These are phyloP conservation scores for Phoxinus dragarum DNA, from an alignment of 2,797 vertebrate genomes.

Conservation along the genomic window DNA sequence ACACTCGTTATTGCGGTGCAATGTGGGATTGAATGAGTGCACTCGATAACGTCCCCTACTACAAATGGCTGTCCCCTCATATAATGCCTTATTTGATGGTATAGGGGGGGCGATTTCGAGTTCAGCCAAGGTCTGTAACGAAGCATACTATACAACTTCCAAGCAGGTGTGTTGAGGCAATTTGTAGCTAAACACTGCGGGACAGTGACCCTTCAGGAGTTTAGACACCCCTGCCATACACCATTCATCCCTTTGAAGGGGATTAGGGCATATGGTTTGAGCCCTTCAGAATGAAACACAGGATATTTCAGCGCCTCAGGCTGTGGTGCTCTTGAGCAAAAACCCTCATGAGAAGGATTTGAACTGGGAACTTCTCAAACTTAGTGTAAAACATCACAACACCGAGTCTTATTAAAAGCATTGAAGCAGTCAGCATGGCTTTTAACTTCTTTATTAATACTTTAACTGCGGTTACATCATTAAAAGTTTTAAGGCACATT, in stretches of 20 bases:
- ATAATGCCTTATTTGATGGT: too few species aligned
- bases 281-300: not conserved
- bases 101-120: too few species aligned
- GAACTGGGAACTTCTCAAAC: not conserved
- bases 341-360: not conserved
- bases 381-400: not conserved
- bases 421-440: conserved; percentile 2
- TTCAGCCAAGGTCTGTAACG: not conserved
- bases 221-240: not conserved
- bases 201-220: not conserved
- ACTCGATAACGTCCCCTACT: too few species aligned
- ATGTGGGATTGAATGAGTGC: too few species aligned
- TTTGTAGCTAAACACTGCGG: not conserved
- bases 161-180: not conserved
- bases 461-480: conserved; percentile 50
- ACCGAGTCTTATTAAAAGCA: conserved; percentile 22
- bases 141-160: not conserved
- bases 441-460: conserved; percentile 69
- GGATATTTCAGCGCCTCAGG: not conserved
- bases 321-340: not conserved
- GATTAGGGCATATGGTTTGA: not conserved
- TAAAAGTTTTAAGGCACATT: conserved; percentile 74
- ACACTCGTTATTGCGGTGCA: too few species aligned
- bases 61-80: too few species aligned
- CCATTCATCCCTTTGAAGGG: not conserved